Evolutionary conservation across 2,888 invertebrate species (phyloP).

Genomic region (Tachina lurida): DNA sequence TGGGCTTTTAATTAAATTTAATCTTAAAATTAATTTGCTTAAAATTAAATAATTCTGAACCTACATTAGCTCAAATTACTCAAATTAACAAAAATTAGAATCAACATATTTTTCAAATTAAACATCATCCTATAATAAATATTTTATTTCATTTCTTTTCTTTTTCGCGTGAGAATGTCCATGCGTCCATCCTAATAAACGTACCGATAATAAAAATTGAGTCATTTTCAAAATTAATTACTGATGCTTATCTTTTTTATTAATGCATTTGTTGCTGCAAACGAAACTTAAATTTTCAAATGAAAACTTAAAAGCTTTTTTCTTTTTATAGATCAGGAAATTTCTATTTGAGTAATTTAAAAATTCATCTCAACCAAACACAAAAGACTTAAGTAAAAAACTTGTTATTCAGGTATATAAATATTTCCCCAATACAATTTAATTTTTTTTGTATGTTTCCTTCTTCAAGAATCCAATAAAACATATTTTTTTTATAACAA

Average conservation of each 20-base stretch:
- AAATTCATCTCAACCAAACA: constrained; percentile 40
- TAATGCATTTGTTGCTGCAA: background rate
- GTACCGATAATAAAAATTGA: constrained; percentile 1
- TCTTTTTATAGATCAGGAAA: constrained; percentile 23
- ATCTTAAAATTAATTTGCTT: too few species aligned
- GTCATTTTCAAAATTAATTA: constrained; percentile 14
- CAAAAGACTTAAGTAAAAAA: constrained; percentile 66
- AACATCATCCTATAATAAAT: background rate
- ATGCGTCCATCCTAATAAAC: background rate
- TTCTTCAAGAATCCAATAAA: background rate
- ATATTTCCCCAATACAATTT: constrained; percentile 30
- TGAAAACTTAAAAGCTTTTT: constrained; percentile 12
- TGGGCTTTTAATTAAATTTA: too few species aligned
- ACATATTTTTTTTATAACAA: constrained; percentile 23
- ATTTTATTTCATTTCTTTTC: background rate
- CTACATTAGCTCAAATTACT: too few species aligned
- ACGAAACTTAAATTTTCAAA: constrained; percentile 18
- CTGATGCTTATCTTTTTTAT: background rate
- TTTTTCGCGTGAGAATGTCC: background rate
- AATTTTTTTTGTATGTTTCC: constrained; percentile 31
- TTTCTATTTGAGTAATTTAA: constrained; percentile 15
- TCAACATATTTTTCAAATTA: background rate
- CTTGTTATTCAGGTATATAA: constrained; percentile 49
- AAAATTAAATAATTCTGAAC: too few species aligned
- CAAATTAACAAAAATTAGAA: background rate